phyloP scores from a whole-genome alignment of 2,888 invertebrate species.

The Drosophila greeni region DNA sequence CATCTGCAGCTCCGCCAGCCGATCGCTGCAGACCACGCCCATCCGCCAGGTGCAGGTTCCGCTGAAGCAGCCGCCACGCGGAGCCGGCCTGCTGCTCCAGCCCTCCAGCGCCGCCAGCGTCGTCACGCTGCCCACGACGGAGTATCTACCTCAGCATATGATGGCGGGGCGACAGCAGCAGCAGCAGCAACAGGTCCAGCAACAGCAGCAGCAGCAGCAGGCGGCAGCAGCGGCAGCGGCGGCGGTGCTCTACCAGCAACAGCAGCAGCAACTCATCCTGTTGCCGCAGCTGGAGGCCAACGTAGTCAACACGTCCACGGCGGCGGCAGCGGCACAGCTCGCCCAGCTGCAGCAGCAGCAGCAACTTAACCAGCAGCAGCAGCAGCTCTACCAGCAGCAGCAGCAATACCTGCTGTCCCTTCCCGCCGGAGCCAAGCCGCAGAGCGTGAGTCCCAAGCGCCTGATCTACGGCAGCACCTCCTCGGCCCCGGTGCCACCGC shows the following conservation, averaged over 20 bases:
- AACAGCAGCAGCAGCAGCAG: constrained; percentile 49
- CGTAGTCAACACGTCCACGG: constrained; percentile 76
- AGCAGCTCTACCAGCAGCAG: constrained; percentile 61
- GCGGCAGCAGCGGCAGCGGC: constrained; percentile 41
- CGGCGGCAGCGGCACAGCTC: constrained; percentile 70
- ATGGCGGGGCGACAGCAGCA: constrained; percentile 62
- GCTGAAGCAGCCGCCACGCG: constrained; percentile 57
- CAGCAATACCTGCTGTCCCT: constrained; percentile 62
- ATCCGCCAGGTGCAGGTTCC: constrained; percentile 79
- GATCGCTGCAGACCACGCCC: constrained; percentile 81
- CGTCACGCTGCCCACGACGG: constrained; percentile 64
- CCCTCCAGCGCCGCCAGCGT: constrained; percentile 40
- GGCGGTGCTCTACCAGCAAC: constrained; percentile 50
- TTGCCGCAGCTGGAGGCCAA: constrained; percentile 70
- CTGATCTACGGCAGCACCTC: constrained; percentile 58
- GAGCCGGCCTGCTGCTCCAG: constrained; percentile 61
- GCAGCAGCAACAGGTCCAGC: constrained; percentile 37
- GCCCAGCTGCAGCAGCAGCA: constrained; percentile 69
- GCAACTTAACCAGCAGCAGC: constrained; percentile 60
- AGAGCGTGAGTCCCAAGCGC: constrained; percentile 74
- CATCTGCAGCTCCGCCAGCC: constrained; percentile 80
- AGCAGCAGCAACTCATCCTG: constrained; percentile 57
- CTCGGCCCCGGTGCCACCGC: constrained; percentile 35
- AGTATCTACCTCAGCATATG: constrained; percentile 77
- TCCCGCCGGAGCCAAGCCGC: constrained; percentile 61